Percentiles rank a stretch among this genome's conserved stretches.
These are phyloP conservation scores for Microctonus aethiopoides DNA, from an alignment of 2,888 invertebrate species.

Conservation along the genomic window DNA sequence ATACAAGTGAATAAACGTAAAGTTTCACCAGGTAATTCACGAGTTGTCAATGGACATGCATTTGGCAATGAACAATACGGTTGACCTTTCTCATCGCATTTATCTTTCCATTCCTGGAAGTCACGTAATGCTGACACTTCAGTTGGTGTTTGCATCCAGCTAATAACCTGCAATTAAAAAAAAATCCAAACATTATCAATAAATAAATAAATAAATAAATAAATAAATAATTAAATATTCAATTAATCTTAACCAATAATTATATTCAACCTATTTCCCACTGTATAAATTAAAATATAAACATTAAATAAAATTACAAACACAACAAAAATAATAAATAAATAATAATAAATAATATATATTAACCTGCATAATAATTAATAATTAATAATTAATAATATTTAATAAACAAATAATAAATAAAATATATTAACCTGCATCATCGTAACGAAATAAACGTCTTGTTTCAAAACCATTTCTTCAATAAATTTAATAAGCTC, in stretches of 20 bases:
- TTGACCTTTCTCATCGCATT: slow-evolving; percentile 93
- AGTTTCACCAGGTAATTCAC: slow-evolving; percentile 92
- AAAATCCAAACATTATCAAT: slow-evolving; percentile 27
- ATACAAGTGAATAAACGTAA: slow-evolving; percentile 93
- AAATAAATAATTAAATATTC: no score
- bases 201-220: no score
- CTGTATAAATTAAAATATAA: no score
- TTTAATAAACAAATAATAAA: no score
- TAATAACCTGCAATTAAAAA: slow-evolving; percentile 77
- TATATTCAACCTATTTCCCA: not conserved
- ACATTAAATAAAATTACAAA: no score
- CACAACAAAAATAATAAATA: no score
- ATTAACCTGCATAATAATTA: slow-evolving; percentile 74
- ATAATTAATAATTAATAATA: no score
- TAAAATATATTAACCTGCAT: slow-evolving; percentile 70
- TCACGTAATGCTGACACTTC: slow-evolving; percentile 87
- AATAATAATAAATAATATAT: no score
- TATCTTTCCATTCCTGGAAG: slow-evolving; percentile 96
- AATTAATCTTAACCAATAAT: no score
- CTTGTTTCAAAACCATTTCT: slow-evolving; percentile 88
- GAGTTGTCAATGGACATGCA: slow-evolving; percentile 87
- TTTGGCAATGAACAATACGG: slow-evolving; percentile 93
- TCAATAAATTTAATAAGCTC: slow-evolving; percentile 93
- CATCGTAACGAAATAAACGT: slow-evolving; percentile 93
- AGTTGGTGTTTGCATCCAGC: slow-evolving; percentile 96